Evolutionary conservation across 2,888 invertebrate genomes (phyloP), one percentile per base, ranked within the genome.

Genomic region (Athalia cordata): DNA sequence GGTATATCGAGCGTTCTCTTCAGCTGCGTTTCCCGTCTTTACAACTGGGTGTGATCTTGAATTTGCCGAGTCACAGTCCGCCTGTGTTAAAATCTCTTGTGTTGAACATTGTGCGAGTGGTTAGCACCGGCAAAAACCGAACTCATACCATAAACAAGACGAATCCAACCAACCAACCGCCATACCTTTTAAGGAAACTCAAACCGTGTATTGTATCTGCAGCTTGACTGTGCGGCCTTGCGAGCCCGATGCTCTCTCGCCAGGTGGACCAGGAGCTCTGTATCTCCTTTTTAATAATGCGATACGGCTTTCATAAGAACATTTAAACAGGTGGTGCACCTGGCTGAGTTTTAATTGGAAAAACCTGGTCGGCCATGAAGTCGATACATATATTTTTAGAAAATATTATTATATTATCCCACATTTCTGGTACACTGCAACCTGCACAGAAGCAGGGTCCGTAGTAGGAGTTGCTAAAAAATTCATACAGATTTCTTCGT

Each of bases 141-240:
- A n/a, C 3, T n/a, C 6, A n/a, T 8, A 61, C 13, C 5, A 5
- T 47, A 59, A 6, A 8, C 47, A 1, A 5, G 8, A 43, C 43
- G n/a, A 47, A 72, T 47, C 47, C 59, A 4, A 72, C 45, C 59
- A 4, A 72, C 45, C 66, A 50, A 50, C 52, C 9, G 6, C 68
- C 52, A 68, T 68, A n/a, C 72, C 72, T 72, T 72, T 13, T 72
- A 72, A 72, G 72, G 72, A 50, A 13, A 72, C 68, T 68, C 43
- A 5, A 11, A 6, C 72, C 57, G 59, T 72, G 8, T 2, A 1
- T 11, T 3, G n/a, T 47, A 47, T 13, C 45, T 47, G 59, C 13
- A 47, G 59, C 72, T 43, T 52, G 50, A 47, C 52, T 13, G 5
- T 59, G 5, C 72, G 72, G 57, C 72, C 72, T 72, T 72, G 72